phyloP scores from a whole-genome alignment of 1,140 invertebrate species.

The Leptinotarsa defecta region DNA sequence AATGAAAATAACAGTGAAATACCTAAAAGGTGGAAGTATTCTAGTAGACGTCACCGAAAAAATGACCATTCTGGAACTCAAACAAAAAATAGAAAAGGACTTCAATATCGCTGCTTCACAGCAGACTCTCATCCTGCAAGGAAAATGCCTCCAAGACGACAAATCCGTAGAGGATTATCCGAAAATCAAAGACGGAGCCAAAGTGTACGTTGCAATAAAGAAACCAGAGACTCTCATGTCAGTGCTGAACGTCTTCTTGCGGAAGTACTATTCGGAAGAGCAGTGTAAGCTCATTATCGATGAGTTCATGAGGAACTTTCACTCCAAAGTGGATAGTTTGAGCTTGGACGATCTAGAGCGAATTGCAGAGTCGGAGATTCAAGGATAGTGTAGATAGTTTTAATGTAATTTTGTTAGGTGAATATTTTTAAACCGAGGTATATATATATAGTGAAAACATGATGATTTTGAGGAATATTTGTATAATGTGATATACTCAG shows the following conservation, averaged over 20 bases:
- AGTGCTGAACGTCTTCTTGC: conserved; percentile 56
- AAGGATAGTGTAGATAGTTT: not conserved
- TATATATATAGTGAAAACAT: not conserved
- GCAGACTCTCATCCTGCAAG: conserved; percentile 58
- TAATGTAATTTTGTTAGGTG: not conserved
- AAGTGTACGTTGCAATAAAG: conserved; percentile 59
- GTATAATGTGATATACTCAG: no score
- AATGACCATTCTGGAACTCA: conserved; percentile 59
- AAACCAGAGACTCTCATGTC: conserved; percentile 57
- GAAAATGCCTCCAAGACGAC: conserved; percentile 59
- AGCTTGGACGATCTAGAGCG: conserved; percentile 61
- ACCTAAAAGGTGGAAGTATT: conserved; percentile 59
- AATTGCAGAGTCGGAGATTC: conserved; percentile 49
- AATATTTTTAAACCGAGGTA: not conserved
- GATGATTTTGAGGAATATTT: no score
- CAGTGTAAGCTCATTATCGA: conserved; percentile 56
- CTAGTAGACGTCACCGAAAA: conserved; percentile 55
- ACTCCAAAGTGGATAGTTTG: conserved; percentile 56
- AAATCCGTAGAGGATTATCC: conserved; percentile 58
- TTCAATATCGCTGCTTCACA: conserved; percentile 58
- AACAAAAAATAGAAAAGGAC: conserved; percentile 57
- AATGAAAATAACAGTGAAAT: conserved; percentile 61
- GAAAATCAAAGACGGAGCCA: conserved; percentile 60
- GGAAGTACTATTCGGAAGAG: conserved; percentile 58
- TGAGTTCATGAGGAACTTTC: conserved; percentile 60